Base-by-base conservation (phyloP, 1,140 invertebrate genomes). In the Camponotus floridanus region DNA sequence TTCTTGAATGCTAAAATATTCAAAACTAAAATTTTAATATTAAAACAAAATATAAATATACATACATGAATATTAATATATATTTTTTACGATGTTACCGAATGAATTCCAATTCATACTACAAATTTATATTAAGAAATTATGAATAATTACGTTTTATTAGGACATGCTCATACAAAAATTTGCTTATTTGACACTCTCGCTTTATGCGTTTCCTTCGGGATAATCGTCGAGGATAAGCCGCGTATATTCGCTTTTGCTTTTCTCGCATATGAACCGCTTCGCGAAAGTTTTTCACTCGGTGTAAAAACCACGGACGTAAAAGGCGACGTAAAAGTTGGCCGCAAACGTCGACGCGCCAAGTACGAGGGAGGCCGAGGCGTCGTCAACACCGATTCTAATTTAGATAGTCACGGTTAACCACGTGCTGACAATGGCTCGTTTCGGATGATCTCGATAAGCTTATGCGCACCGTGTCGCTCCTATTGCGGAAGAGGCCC, bases 361-460 rank as follows among this genome's bases (percentile, higher is more conserved):
- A 65, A 57, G 39, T 83, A 83, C 74, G 78, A 74, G 74, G 86
- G 61, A 64, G 73, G 59, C 33, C 65, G 48, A 68, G 76, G 51
- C 78, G 92, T 91, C 91, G 87, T 92, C 88, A 90, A 91, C 89
- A 88, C 88, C 88, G 93, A 94, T 94, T 94, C 91, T 93, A 93
- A 94, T 94, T 94, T 94, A 94, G 93, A 94, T 94, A 93, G 93
- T 91, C 90, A 92, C 85, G 92, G 90, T 92, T 93, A 93, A 94
- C 91, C 90, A 92, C 90, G 84, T 87, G 90, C 89, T 91, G 92
- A 94, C 92, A 93, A 93, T 93, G 87, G 90, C 90, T 90, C 90
- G 91, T 92, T 93, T 91, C 86, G 90, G 91, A 92, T 92, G 88
- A 91, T 92, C 91, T 80, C 85, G 87, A 90, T 87, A 90, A 91